Evolutionary conservation across 2,888 invertebrate genomes (phyloP).

Genomic region (Aleiodes testaceus): DNA sequence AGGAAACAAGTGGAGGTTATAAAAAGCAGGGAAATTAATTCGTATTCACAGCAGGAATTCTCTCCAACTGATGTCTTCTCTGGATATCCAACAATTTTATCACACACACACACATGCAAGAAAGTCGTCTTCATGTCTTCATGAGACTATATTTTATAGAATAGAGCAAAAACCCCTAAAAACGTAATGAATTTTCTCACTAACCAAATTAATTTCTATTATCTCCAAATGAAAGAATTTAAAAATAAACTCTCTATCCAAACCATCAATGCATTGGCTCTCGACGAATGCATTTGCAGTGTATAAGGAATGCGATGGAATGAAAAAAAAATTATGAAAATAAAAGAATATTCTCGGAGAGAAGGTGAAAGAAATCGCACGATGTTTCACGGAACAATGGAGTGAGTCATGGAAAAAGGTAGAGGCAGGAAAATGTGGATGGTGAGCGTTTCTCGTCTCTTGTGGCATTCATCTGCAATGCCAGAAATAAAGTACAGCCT

Average conservation of each 20-base stretch:
- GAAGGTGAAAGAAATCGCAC: slow-evolving; percentile 34
- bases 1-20: too few relatives aligned
- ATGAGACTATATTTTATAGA: too few relatives aligned
- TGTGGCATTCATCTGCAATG: slow-evolving; percentile 35
- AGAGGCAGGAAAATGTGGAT: not conserved
- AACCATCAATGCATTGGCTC: too few relatives aligned
- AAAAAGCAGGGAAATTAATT: not conserved
- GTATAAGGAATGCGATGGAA: not conserved
- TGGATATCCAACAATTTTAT: slow-evolving; percentile 35
- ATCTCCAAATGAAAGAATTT: too few relatives aligned
- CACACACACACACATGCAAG: not conserved
- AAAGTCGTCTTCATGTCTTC: not conserved
- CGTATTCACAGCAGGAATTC: not conserved
- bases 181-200: too few relatives aligned
- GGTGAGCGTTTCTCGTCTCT: slow-evolving; percentile 29
- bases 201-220: too few relatives aligned
- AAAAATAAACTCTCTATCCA: too few relatives aligned
- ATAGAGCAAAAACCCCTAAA: too few relatives aligned
- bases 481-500: slow-evolving; percentile 36
- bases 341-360: not conserved
- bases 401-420: slow-evolving; percentile 10
- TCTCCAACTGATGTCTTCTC: slow-evolving; percentile 46
- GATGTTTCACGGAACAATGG: slow-evolving; percentile 43
- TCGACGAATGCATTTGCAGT: slow-evolving; percentile 18
- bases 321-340: too few relatives aligned